Evolutionary conservation across 2,113 vertebrate species (phyloP).

Genomic region (Grallaria varia): DNA sequence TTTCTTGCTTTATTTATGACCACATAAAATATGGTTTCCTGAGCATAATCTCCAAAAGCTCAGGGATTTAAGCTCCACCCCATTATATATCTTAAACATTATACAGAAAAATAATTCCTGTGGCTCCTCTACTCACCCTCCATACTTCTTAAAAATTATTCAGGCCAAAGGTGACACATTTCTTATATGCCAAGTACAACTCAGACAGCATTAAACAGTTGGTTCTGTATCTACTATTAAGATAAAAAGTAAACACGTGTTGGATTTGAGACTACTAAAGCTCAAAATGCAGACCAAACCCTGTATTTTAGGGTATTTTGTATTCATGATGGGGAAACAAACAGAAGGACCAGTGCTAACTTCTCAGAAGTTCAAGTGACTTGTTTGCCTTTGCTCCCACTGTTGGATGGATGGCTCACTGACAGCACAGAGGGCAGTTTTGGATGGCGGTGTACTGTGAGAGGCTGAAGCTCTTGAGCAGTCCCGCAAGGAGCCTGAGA

Average conservation of each 20-base stretch:
- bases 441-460: background rate
- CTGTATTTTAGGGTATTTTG: background rate
- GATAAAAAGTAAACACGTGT: background rate
- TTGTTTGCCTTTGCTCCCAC: background rate
- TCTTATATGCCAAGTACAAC: background rate
- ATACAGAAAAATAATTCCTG: slow-evolving; percentile 25
- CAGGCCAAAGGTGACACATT: slow-evolving; percentile 17
- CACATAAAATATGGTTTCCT: slow-evolving; percentile 69
- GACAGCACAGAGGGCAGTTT: background rate
- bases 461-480: background rate
- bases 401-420: background rate
- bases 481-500: background rate
- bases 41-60: slow-evolving; percentile 56
- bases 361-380: background rate
- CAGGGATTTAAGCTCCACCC: slow-evolving; percentile 62
- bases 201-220: slow-evolving; percentile 15
- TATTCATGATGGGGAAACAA: background rate
- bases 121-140: background rate
- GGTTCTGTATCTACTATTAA: background rate
- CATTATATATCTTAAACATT: slow-evolving; percentile 39
- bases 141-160: slow-evolving; percentile 17
- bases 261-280: background rate
- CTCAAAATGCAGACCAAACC: background rate
- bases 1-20: slow-evolving; percentile 70
- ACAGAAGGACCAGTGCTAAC: background rate